Conservation (phyloP, 2,797 vertebrate genomes). For the Myotis pilosus region DNA sequence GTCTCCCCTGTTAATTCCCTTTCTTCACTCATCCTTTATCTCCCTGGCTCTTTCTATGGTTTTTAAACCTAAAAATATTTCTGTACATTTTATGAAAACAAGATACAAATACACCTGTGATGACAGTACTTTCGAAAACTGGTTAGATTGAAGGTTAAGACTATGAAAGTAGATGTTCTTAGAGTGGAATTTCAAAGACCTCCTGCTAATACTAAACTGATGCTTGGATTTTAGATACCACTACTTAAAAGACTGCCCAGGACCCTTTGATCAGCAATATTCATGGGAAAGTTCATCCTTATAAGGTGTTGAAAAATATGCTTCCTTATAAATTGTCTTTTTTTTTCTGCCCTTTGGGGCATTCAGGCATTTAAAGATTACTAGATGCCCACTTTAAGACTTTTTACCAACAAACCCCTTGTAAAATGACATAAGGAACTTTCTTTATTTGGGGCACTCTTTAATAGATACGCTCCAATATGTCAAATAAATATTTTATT, state of each 20-base stretch:
- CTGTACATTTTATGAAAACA: background rate
- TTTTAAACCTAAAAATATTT: conserved; percentile 39
- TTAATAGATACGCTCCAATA: background rate
- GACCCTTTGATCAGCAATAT: conserved; percentile 3
- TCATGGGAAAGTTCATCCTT: conserved; percentile 9
- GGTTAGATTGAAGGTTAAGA: background rate
- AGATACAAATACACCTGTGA: background rate
- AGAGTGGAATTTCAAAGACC: background rate
- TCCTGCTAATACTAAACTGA: background rate
- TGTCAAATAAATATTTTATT: background rate
- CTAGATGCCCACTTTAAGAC: background rate
- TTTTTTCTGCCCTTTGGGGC: background rate
- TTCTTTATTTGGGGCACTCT: background rate
- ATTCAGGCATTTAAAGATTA: background rate
- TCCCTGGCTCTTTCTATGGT: background rate
- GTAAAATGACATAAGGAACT: background rate
- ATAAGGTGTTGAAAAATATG: background rate
- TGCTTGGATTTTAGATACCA: background rate
- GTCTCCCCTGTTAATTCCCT: background rate
- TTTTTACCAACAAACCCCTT: background rate
- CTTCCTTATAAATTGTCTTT: background rate
- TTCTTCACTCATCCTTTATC: background rate
- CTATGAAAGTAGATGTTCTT: background rate
- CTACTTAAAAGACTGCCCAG: background rate
- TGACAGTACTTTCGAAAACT: background rate